A percentile compares a stretch with the other conserved stretches of the same genome.
These are phyloP conservation scores for Serranochromis macrocephalus DNA, from an alignment of 2,113 vertebrate genomes.

Conservation along the genomic window DNA sequence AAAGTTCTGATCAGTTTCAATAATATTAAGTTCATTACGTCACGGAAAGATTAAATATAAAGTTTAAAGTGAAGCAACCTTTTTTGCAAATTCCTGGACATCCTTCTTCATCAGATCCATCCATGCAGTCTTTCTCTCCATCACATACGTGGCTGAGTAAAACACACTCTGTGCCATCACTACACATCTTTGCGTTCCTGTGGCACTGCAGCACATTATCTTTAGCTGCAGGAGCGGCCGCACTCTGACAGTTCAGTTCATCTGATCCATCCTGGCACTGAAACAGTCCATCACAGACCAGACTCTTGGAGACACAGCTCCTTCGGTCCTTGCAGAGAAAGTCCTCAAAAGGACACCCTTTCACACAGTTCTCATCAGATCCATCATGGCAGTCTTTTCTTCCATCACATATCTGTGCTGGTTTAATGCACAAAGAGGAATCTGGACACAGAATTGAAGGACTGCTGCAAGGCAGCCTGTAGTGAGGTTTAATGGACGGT, in stretches of 20 bases:
- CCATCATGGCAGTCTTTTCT: conserved; percentile 78
- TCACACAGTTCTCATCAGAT: conserved; percentile 74
- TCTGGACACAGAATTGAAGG: conserved; percentile 66
- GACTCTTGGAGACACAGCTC: not conserved
- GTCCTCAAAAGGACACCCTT: conserved; percentile 46
- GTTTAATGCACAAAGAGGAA: conserved; percentile 61
- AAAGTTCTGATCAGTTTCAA: no score
- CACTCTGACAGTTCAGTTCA: conserved; percentile 61
- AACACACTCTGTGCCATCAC: conserved; percentile 67
- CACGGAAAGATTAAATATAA: rapidly evolving
- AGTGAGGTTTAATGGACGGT: not conserved
- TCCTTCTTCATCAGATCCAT: conserved; percentile 73
- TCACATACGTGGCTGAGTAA: conserved; percentile 73
- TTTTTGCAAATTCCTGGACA: not conserved
- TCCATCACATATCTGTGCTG: conserved; percentile 74
- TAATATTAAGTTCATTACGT: no score
- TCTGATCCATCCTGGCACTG: conserved; percentile 81
- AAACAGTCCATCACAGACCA: conserved; percentile 73
- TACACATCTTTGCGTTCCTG: conserved; percentile 53
- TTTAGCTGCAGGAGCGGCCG: not conserved
- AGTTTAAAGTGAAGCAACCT: not conserved
- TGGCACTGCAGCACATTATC: conserved; percentile 27
- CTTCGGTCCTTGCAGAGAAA: not conserved
- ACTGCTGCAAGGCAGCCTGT: conserved; percentile 44
- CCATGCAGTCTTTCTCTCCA: conserved; percentile 76